Evolutionary conservation across 2,113 vertebrate species (phyloP).

Genomic region (Arvicanthis niloticus): DNA sequence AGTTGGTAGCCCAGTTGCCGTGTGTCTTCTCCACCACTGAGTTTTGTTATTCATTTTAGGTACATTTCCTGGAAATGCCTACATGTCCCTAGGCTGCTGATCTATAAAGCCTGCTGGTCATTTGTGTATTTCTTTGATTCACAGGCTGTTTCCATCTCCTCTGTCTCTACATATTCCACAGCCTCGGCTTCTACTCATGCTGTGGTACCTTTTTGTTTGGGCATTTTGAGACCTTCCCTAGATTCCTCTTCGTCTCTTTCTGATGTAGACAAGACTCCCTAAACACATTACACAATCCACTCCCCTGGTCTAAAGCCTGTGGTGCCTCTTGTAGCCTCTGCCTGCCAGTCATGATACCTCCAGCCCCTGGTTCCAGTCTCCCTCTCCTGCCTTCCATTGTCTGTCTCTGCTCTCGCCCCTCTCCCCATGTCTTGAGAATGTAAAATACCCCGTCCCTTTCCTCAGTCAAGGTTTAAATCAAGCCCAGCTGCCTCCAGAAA

Average conservation of each 20-base stretch:
- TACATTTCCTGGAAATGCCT: neutral
- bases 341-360: neutral
- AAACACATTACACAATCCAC: neutral
- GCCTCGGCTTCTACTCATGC: neutral
- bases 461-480: neutral
- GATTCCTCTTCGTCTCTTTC: neutral
- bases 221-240: neutral
- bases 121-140: neutral
- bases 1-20: no score
- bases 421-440: neutral
- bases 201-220: neutral
- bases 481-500: neutral
- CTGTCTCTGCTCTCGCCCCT: neutral
- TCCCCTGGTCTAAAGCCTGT: neutral
- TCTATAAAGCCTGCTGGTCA: fast-evolving
- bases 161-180: neutral
- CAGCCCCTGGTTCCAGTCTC: no score
- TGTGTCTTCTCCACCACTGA: fast-evolving
- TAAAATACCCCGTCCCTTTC: neutral
- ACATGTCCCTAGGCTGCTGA: neutral
- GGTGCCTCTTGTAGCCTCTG: neutral
- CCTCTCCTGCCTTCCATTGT: neutral
- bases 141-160: neutral
- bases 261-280: neutral
- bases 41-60: neutral